A percentile compares a stretch with the other conserved stretches of the same genome.
These are phyloP conservation scores for Typhlomys cinereus DNA, from an alignment of 2,113 vertebrate genomes.

Conservation along the genomic window DNA sequence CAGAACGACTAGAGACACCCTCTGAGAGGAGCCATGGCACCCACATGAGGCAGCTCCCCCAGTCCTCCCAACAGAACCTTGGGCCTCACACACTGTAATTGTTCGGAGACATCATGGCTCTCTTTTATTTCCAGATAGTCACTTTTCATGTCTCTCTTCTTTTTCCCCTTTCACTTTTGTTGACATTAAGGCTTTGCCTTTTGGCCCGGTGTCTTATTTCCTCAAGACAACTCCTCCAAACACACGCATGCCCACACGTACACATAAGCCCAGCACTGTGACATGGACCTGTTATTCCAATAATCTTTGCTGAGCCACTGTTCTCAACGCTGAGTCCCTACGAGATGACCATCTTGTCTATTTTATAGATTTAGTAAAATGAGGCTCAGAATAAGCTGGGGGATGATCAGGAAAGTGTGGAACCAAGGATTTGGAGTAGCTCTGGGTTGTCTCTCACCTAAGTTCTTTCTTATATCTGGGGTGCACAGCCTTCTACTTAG, in stretches of 20 bases:
- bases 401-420: background rate
- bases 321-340: background rate
- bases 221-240: background rate
- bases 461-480: background rate
- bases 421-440: background rate
- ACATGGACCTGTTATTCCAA: background rate
- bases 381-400: background rate
- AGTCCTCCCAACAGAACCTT: background rate
- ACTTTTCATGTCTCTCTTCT: background rate
- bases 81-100: background rate
- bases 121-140: background rate
- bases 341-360: background rate
- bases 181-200: background rate
- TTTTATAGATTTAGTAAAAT: slow-evolving; percentile 27
- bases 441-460: background rate
- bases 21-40: background rate
- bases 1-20: background rate
- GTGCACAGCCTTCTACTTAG: background rate
- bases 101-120: background rate
- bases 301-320: background rate
- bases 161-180: background rate
- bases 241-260: background rate
- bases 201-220: slow-evolving; percentile 3
- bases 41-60: background rate
- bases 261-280: background rate